Conservation (phyloP, 2,113 vertebrate genomes). For the Cephalophus harveyi region DNA sequence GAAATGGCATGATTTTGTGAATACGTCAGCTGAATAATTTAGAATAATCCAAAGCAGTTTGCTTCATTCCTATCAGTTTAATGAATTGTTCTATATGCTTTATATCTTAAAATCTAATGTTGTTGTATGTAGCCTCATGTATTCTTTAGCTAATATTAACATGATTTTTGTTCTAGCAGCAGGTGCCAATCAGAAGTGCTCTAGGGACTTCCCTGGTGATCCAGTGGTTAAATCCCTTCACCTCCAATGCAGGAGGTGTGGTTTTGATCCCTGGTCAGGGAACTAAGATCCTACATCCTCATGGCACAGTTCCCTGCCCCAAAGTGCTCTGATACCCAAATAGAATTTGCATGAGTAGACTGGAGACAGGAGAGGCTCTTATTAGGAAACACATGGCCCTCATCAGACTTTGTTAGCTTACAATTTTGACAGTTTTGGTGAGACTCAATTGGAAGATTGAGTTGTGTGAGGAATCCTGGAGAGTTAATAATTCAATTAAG, state of each 20-base stretch:
- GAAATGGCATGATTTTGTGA: not conserved
- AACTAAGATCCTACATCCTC: not conserved
- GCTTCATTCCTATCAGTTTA: not conserved
- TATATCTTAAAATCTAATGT: not conserved
- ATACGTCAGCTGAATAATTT: not conserved
- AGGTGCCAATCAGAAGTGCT: not conserved
- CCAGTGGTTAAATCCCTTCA: not conserved
- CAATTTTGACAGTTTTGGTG: conserved; percentile 34
- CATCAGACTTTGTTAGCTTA: not conserved
- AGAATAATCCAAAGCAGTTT: conserved; percentile 3
- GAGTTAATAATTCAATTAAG: not conserved
- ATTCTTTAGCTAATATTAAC: not conserved
- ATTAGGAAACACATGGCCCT: not conserved
- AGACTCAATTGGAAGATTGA: not conserved
- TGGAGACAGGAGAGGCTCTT: not conserved
- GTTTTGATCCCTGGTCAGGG: not conserved
- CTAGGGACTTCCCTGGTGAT: not conserved
- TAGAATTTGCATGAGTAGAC: not conserved
- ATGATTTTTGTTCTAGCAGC: not conserved
- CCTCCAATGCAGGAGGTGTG: not conserved
- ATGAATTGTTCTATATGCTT: not conserved
- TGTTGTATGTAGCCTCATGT: not conserved
- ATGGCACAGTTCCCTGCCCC: not conserved
- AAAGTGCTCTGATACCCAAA: not conserved
- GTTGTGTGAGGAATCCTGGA: not conserved